A percentile compares a stretch with the other conserved stretches of the same genome.
These are phyloP conservation scores for Tetragonisca angustula DNA, from an alignment of 2,888 invertebrate genomes.

Conservation along the genomic window DNA sequence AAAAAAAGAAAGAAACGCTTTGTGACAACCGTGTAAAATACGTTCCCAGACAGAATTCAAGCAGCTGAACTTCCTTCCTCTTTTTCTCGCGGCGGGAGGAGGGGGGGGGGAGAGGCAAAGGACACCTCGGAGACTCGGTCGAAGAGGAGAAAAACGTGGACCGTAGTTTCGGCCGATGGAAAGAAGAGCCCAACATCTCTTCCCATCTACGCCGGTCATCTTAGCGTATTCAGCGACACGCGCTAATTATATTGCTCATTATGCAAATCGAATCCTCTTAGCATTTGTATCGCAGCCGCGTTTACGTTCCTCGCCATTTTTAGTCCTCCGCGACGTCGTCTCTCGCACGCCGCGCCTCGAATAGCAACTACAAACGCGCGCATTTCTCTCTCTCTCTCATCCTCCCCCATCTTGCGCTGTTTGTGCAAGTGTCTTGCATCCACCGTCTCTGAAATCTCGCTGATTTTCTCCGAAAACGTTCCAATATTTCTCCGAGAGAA, in stretches of 20 bases:
- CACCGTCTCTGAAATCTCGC: not conserved
- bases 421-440: conserved; percentile 20
- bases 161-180: conserved; percentile 9
- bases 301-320: conserved; percentile 50
- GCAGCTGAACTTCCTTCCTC: not conserved
- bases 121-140: not conserved
- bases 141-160: not conserved
- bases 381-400: not conserved
- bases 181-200: conserved; percentile 9
- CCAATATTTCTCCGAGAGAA: not conserved
- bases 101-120: not conserved
- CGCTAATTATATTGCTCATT: conserved; percentile 56
- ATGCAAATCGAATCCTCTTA: conserved; percentile 49
- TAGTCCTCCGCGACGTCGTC: conserved; percentile 6
- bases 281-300: conserved; percentile 47
- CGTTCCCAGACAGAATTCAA: not conserved
- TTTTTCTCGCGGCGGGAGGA: no score
- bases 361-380: conserved; percentile 26
- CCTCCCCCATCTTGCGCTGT: not conserved
- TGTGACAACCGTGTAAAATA: conserved; percentile 17
- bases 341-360: conserved; percentile 25
- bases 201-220: conserved; percentile 27
- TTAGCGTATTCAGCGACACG: conserved; percentile 44
- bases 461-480: not conserved
- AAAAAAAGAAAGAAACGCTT: not conserved